These are phyloP conservation scores for Bufo bufo DNA, from an alignment of 2,113 vertebrate genomes.

Conservation along the genomic window DNA sequence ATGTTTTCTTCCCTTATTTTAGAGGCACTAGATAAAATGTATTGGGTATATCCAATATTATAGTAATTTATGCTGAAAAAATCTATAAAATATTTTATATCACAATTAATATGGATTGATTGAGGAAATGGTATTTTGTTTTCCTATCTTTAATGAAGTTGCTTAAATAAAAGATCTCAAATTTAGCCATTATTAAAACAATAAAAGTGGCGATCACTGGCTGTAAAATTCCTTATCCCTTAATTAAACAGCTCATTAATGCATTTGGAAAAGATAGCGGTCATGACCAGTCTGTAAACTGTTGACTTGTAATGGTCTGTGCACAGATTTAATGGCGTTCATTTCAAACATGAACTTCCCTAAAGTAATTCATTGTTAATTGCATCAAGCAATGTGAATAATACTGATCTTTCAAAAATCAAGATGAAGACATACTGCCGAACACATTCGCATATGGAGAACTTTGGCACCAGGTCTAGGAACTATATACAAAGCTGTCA, in stretches of 20 bases:
- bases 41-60: not conserved
- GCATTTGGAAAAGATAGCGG: conserved; percentile 67
- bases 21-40: not conserved
- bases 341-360: conserved; percentile 66
- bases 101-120: conserved; percentile 58
- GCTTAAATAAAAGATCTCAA: conserved; percentile 61
- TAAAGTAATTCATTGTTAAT: conserved; percentile 63
- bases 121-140: conserved; percentile 11
- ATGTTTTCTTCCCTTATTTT: not conserved
- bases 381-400: conserved; percentile 46
- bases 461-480: conserved; percentile 30
- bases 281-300: conserved; percentile 67
- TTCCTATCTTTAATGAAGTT: conserved; percentile 52
- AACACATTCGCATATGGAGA: conserved; percentile 24
- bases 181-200: conserved; percentile 73
- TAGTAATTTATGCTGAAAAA: not conserved
- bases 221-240: conserved; percentile 74
- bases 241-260: conserved; percentile 75
- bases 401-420: conserved; percentile 54
- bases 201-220: conserved; percentile 70
- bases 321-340: conserved; percentile 67
- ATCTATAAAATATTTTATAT: not conserved
- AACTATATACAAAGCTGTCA: conserved; percentile 29
- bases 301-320: conserved; percentile 72
- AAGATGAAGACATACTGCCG: not conserved